Conservation (phyloP, 2,797 vertebrate genomes). For the Enteromius viviparus region DNA sequence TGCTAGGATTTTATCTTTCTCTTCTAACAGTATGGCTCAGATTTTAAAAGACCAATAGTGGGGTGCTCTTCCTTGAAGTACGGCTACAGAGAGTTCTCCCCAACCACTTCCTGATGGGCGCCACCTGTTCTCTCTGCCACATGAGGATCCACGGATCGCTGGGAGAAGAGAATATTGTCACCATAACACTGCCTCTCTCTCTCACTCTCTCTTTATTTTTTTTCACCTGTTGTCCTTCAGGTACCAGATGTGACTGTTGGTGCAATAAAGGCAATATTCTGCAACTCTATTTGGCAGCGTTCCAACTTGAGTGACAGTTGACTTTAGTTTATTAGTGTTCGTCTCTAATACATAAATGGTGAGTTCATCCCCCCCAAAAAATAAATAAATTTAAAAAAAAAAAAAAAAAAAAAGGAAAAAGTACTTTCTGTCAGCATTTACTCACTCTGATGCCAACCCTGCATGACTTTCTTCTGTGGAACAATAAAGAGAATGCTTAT, state of each 20-base stretch:
- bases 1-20: conserved; percentile 74
- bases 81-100: conserved; percentile 69
- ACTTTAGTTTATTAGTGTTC: conserved; percentile 10
- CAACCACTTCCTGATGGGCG: conserved; percentile 74
- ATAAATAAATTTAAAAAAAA: too few species aligned
- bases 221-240: conserved; percentile 66
- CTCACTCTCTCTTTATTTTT: background rate
- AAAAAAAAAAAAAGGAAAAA: background rate
- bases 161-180: conserved; percentile 64
- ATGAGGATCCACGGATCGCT: conserved; percentile 67
- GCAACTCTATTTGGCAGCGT: background rate
- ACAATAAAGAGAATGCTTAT: background rate
- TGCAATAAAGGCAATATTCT: conserved; percentile 66
- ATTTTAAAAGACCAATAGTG: conserved; percentile 73
- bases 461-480: background rate
- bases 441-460: background rate
- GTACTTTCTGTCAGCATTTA: background rate
- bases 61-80: conserved; percentile 73
- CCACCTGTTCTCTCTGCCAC: conserved; percentile 76
- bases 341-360: background rate
- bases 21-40: conserved; percentile 69
- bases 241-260: conserved; percentile 74
- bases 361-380: too few species aligned
- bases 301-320: conserved; percentile 10
- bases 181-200: conserved; percentile 59